phyloP scores from a whole-genome alignment of 1,140 invertebrate genomes.

The Drosophila pectinifera region DNA sequence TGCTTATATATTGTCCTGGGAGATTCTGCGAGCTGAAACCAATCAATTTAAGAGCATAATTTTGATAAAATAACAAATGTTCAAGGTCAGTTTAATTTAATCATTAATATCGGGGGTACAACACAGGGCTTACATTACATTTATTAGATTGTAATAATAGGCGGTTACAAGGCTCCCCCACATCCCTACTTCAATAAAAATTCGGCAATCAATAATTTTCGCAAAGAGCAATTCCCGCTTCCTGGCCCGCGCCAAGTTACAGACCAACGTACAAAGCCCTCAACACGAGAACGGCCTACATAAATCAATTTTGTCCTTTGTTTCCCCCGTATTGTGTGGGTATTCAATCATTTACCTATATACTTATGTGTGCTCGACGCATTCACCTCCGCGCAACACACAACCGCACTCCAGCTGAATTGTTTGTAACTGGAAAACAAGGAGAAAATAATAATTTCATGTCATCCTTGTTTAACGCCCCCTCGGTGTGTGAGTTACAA shows the following conservation, averaged over 20 bases:
- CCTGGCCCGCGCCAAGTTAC: neutral
- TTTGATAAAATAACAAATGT: neutral
- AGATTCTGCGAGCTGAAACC: neutral
- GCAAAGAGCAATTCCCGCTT: slow-evolving; percentile 43
- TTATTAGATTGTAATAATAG: slow-evolving; percentile 26
- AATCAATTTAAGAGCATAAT: neutral
- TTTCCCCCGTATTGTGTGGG: slow-evolving; percentile 42
- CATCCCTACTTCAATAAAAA: slow-evolving; percentile 9
- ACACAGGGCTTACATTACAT: slow-evolving; percentile 12
- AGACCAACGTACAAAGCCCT: neutral
- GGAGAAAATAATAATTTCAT: slow-evolving; percentile 28
- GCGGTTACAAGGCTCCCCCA: neutral
- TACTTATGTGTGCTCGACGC: slow-evolving; percentile 17
- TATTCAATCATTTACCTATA: slow-evolving; percentile 47
- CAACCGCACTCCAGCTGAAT: slow-evolving; percentile 37
- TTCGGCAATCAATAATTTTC: slow-evolving; percentile 67
- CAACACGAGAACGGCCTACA: slow-evolving; percentile 26
- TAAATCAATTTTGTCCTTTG: slow-evolving; percentile 66
- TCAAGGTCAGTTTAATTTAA: slow-evolving; percentile 16
- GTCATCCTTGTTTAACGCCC: slow-evolving; percentile 4
- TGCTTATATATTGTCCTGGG: neutral
- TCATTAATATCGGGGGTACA: slow-evolving; percentile 2
- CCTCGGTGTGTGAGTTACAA: slow-evolving; percentile 16
- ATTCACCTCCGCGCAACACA: slow-evolving; percentile 5
- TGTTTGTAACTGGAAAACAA: slow-evolving; percentile 17